Evolutionary conservation across 2,888 invertebrate genomes (phyloP).

Genomic region (Eudasyphora cyanicolor): DNA sequence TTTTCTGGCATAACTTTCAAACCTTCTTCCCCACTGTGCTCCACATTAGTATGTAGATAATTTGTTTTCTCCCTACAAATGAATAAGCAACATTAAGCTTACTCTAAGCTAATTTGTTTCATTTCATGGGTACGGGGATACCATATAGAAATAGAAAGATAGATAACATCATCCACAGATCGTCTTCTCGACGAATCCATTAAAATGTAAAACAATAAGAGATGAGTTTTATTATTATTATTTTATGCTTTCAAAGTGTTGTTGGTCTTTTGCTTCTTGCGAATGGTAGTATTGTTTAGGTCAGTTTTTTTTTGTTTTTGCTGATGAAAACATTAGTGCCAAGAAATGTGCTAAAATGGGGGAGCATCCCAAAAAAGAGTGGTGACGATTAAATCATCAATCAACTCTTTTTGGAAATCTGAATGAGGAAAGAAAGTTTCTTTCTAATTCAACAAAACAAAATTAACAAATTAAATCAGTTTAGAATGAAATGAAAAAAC

Average conservation of each 20-base stretch:
- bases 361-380: conserved; percentile 9
- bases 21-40: neutral
- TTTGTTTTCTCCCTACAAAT: neutral
- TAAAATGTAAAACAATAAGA: neutral
- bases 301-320: neutral
- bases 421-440: conserved; percentile 50
- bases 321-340: neutral
- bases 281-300: too few relatives aligned
- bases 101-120: neutral
- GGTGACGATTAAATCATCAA: conserved; percentile 37
- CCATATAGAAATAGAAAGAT: neutral
- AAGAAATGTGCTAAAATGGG: conserved; percentile 6
- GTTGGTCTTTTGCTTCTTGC: neutral
- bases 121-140: conserved; percentile 1
- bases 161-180: neutral
- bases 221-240: neutral
- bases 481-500: neutral
- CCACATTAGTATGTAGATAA: neutral
- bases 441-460: neutral
- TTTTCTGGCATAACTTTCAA: neutral
- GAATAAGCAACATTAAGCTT: neutral
- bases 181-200: neutral
- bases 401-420: neutral
- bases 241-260: neutral
- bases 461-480: neutral